Percentiles rank a stretch among this genome's conserved stretches.
Conservation (phyloP, 2,113 vertebrate genomes). For the Malurus alboscapulatus region DNA sequence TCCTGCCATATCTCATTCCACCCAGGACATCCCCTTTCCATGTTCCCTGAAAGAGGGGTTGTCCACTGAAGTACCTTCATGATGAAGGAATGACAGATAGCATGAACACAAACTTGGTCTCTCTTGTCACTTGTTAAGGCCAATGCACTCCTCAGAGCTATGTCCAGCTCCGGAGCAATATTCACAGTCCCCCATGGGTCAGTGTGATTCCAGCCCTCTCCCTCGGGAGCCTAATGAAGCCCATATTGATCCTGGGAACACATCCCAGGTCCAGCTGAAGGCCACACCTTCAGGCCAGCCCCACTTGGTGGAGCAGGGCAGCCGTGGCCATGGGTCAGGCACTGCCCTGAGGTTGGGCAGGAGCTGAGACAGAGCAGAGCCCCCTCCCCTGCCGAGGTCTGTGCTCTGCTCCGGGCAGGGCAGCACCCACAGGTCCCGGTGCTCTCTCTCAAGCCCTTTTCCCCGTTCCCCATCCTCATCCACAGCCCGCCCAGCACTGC, state of each 20-base stretch:
- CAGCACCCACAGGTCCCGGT: neutral
- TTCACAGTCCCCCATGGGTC: neutral
- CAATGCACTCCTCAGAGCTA: neutral
- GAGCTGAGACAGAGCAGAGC: neutral
- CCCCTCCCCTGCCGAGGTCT: neutral
- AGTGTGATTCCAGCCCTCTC: neutral
- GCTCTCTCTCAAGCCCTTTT: neutral
- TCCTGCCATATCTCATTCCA: neutral
- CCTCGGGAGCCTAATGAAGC: neutral
- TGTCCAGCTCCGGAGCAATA: neutral
- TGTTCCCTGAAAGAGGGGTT: neutral
- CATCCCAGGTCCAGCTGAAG: neutral
- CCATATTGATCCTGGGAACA: neutral
- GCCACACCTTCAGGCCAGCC: neutral
- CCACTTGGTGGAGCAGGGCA: neutral
- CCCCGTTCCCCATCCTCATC: neutral
- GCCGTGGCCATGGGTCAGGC: rapidly evolving
- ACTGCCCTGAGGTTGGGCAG: neutral
- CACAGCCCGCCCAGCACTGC: rapidly evolving
- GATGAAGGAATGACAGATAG: neutral
- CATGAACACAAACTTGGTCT: neutral
- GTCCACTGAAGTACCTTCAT: neutral
- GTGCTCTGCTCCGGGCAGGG: neutral
- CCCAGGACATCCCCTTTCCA: neutral
- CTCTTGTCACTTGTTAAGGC: neutral